phyloP scores from a whole-genome alignment of 2,113 vertebrate species.

The Seriola aureovittata region DNA sequence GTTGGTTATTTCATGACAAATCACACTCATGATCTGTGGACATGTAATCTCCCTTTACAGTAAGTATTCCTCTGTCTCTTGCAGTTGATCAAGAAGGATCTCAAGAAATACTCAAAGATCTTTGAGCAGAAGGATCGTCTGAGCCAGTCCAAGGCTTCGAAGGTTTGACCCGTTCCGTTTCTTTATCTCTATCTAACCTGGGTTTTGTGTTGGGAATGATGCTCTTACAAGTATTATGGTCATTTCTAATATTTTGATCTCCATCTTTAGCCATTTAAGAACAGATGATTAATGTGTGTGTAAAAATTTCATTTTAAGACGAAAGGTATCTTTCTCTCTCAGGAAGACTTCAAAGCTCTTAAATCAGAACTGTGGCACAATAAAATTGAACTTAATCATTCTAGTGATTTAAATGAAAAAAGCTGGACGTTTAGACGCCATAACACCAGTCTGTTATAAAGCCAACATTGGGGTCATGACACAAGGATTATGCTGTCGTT shows the following conservation, averaged over 20 bases:
- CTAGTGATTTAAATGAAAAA: background rate
- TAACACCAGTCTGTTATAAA: background rate
- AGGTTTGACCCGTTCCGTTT: conserved; percentile 83
- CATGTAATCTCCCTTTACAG: background rate
- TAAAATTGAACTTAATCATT: background rate
- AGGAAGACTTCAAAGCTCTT: background rate
- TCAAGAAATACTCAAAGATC: conserved; percentile 99
- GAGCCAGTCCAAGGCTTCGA: conserved; percentile 98
- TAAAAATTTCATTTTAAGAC: background rate
- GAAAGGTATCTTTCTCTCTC: background rate
- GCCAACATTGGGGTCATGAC: background rate
- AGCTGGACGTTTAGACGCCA: background rate
- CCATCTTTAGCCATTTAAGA: background rate
- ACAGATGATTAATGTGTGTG: background rate
- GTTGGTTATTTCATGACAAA: background rate
- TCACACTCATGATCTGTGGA: background rate
- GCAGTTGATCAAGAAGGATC: conserved; percentile 97
- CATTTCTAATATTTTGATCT: background rate
- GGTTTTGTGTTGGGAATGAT: background rate
- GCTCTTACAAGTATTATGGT: too few species aligned
- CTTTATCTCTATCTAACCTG: background rate
- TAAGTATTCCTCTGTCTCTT: conserved; percentile 37
- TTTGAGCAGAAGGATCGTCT: conserved; percentile 99
- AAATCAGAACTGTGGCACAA: too few species aligned
- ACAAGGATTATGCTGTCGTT: background rate